Evolutionary conservation across 2,797 vertebrate species (phyloP).

Genomic region (Urocyon cinereoargenteus): DNA sequence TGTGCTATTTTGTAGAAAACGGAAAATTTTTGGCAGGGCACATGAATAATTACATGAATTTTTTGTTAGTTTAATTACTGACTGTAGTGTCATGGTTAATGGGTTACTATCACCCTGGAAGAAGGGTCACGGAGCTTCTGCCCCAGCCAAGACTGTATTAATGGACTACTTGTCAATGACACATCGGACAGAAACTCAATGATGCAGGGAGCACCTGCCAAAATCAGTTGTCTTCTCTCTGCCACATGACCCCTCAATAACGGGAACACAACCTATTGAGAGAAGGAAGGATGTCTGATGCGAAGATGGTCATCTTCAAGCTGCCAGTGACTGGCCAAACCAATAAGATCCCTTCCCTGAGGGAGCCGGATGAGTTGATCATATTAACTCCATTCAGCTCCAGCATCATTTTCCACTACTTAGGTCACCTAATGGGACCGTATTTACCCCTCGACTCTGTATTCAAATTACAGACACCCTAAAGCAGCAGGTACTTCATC

Average conservation of each 20-base stretch:
- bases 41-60: neutral
- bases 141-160: neutral
- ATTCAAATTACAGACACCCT: neutral
- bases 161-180: neutral
- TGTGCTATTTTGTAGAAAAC: neutral
- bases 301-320: neutral
- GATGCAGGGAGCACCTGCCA: neutral
- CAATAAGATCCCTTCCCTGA: neutral
- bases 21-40: neutral
- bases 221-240: neutral
- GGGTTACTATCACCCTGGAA: neutral
- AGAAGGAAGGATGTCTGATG: neutral
- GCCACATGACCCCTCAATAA: neutral
- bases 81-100: neutral
- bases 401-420: neutral
- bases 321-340: neutral
- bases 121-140: neutral
- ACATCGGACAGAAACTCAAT: neutral
- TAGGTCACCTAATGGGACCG: neutral
- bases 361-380: neutral
- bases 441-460: rapidly evolving
- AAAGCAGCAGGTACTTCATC: neutral
- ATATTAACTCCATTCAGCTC: neutral
- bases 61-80: slow-evolving; percentile 20
- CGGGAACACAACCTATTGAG: neutral